Percentiles rank a stretch among this genome's conserved stretches.
Conservation (phyloP, 2,888 invertebrate species). For the Chelonus formosanus region DNA sequence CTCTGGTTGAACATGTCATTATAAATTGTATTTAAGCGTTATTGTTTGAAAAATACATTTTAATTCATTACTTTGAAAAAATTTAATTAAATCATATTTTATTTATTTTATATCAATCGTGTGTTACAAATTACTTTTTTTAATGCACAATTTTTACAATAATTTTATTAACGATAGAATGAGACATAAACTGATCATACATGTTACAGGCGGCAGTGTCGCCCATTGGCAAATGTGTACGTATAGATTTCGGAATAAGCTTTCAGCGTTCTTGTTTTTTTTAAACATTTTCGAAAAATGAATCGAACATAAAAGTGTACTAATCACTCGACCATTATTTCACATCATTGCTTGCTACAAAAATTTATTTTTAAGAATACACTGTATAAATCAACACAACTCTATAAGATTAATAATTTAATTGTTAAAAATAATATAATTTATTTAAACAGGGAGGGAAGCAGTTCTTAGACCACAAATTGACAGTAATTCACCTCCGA, state of each 20-base stretch:
- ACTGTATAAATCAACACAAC: no score
- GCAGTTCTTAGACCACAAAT: constrained; percentile 75
- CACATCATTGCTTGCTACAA: constrained; percentile 1
- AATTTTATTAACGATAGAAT: constrained; percentile 1
- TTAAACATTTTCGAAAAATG: constrained; percentile 31
- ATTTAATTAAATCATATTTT: no score
- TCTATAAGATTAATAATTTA: no score
- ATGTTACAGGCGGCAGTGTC: constrained; percentile 66
- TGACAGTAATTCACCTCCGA: constrained; percentile 69
- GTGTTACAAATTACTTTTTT: no score
- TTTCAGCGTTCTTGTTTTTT: constrained; percentile 41
- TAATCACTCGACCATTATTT: background rate
- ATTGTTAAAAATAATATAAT: background rate
- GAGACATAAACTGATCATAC: no score
- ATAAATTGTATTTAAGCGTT: constrained; percentile 12
- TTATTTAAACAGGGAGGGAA: constrained; percentile 69
- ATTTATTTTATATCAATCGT: no score
- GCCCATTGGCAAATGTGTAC: constrained; percentile 70
- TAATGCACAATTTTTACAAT: no score
- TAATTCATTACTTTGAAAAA: no score
- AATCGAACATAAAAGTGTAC: constrained; percentile 21
- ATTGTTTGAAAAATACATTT: constrained; percentile 25
- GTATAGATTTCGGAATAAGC: constrained; percentile 62
- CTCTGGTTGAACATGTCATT: no score
- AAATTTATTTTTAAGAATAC: no score